These are phyloP conservation scores for Argynnis bischoffii DNA, from an alignment of 2,888 invertebrate species.

Conservation along the genomic window DNA sequence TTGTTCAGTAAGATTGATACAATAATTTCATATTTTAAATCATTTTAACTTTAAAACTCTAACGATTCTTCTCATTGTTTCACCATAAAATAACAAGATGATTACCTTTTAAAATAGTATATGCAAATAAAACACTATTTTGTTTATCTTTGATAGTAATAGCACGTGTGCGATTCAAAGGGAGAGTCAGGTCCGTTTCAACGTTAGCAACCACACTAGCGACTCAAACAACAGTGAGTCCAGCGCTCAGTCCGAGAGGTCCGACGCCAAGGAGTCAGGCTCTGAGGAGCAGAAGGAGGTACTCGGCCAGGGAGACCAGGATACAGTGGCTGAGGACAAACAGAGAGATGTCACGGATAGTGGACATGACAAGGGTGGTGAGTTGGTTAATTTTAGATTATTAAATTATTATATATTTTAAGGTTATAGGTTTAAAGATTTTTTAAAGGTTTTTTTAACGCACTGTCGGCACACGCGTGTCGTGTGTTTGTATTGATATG, in stretches of 20 bases:
- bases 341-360: slow-evolving; percentile 10
- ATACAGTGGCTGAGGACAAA: slow-evolving; percentile 1
- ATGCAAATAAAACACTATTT: not conserved
- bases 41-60: no score
- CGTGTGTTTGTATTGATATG: no score
- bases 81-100: no score
- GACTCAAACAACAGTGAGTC: slow-evolving; percentile 66
- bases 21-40: no score
- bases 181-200: slow-evolving; percentile 60
- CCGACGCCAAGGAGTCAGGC: slow-evolving; percentile 27
- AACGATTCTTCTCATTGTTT: no score
- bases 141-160: slow-evolving; percentile 51
- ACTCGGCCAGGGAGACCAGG: slow-evolving; percentile 23
- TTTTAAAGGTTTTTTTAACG: no score
- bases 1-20: no score
- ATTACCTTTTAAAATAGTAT: no score
- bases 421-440: not conserved
- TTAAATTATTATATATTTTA: not conserved
- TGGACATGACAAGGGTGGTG: slow-evolving; percentile 30
- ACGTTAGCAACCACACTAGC: slow-evolving; percentile 50
- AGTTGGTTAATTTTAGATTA: not conserved
- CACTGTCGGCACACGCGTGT: no score
- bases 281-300: slow-evolving; percentile 34
- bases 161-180: slow-evolving; percentile 45
- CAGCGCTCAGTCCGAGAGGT: slow-evolving; percentile 51